These are phyloP conservation scores for Caenorhabditis plicata DNA, from an alignment of 2,888 invertebrate genomes.

Conservation along the genomic window DNA sequence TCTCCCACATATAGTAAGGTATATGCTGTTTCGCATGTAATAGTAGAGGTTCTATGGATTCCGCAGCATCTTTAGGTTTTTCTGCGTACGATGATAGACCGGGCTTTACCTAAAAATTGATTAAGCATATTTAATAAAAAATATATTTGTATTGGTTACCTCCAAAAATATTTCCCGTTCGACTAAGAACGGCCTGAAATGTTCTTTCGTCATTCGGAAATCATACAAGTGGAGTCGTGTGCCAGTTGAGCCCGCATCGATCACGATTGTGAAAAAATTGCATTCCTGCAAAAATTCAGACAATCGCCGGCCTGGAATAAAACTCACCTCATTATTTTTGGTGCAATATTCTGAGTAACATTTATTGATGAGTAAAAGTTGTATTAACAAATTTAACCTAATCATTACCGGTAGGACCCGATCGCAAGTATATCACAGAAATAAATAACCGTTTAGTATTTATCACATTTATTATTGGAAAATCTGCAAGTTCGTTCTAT, in stretches of 20 bases:
- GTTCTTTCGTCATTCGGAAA: constrained; percentile 37
- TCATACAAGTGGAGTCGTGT: constrained; percentile 64
- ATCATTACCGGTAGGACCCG: too few species aligned
- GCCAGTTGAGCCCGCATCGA: constrained; percentile 65
- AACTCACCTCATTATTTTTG: too few species aligned
- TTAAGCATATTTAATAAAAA: neutral
- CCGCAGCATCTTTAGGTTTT: constrained; percentile 76
- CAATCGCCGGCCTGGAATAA: too few species aligned
- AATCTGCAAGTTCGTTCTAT: too few species aligned
- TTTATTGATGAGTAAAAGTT: too few species aligned
- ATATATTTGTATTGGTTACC: constrained; percentile 64
- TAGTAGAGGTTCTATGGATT: constrained; percentile 58
- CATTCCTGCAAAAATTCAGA: constrained; percentile 42
- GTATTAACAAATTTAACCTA: too few species aligned
- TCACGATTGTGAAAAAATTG: constrained; percentile 62
- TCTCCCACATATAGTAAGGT: constrained; percentile 76
- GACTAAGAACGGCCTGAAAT: constrained; percentile 73
- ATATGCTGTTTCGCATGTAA: constrained; percentile 73
- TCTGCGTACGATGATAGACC: constrained; percentile 86
- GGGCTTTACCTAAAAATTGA: constrained; percentile 74
- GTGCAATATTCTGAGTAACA: too few species aligned
- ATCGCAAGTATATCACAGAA: too few species aligned
- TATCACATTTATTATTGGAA: too few species aligned
- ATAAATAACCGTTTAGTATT: too few species aligned
- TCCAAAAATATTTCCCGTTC: constrained; percentile 80